Conservation (phyloP, 2,888 invertebrate genomes). For the Notodonta dromedarius region DNA sequence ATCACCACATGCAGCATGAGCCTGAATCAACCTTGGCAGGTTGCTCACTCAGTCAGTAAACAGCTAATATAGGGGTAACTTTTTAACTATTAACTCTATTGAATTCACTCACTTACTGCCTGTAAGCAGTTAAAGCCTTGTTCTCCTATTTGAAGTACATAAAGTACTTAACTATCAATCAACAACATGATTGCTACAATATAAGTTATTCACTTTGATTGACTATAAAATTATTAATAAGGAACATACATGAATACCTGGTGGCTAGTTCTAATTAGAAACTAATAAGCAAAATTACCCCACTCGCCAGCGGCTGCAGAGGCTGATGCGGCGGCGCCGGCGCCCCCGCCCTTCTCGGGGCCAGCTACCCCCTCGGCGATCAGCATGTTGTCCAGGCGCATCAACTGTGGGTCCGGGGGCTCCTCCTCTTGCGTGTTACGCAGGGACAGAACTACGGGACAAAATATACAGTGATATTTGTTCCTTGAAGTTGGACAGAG, state of each 20-base stretch:
- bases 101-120: too few relatives aligned
- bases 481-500: not conserved
- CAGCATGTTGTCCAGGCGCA: conserved; percentile 99
- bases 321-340: conserved; percentile 94
- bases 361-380: conserved; percentile 99
- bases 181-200: too few relatives aligned
- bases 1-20: too few relatives aligned
- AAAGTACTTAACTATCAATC: too few relatives aligned
- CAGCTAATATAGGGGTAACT: too few relatives aligned
- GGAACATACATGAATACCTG: not conserved
- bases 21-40: too few relatives aligned
- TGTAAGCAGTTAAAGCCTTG: too few relatives aligned
- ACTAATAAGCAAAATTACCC: conserved; percentile 57
- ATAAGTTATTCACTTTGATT: too few relatives aligned
- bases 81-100: too few relatives aligned
- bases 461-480: not conserved
- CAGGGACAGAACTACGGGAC: conserved; percentile 91
- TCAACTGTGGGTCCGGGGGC: conserved; percentile 98
- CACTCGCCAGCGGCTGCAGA: conserved; percentile 92
- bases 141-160: too few relatives aligned
- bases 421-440: conserved; percentile 99
- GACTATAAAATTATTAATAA: too few relatives aligned
- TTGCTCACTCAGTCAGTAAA: too few relatives aligned
- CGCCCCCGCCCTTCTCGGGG: conserved; percentile 96
- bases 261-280: conserved; percentile 10